Evolutionary conservation across 2,888 invertebrate genomes (phyloP).

Genomic region (Drosophila melanocephala): DNA sequence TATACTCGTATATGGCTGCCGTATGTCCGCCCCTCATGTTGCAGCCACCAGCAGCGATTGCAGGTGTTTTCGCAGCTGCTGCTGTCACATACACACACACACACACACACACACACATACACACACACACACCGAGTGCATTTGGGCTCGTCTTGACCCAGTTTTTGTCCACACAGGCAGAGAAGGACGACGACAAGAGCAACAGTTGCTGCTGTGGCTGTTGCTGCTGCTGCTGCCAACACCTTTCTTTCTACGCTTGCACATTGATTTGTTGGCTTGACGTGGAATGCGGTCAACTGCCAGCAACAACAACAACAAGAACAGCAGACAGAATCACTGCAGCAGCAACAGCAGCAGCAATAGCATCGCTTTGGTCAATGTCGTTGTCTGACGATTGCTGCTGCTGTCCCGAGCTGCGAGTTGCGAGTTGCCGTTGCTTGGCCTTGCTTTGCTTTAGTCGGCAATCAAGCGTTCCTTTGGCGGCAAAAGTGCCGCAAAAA

Average conservation of each 20-base stretch:
- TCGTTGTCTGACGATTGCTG: constrained; percentile 49
- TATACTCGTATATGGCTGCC: constrained; percentile 33
- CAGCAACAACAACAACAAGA: constrained; percentile 27
- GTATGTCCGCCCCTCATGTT: constrained; percentile 16
- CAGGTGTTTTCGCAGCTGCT: constrained; percentile 57
- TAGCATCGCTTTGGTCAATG: constrained; percentile 66
- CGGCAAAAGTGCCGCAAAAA: constrained; percentile 73
- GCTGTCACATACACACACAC: constrained; percentile 23
- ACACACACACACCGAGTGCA: constrained; percentile 12
- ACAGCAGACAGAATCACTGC: constrained; percentile 32
- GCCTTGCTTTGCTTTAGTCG: constrained; percentile 71
- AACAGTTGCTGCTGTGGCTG: constrained; percentile 21
- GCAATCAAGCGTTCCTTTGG: constrained; percentile 76
- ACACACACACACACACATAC: not conserved
- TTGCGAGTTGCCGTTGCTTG: constrained; percentile 68
- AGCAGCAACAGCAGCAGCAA: constrained; percentile 26
- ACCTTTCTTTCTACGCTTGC: constrained; percentile 69
- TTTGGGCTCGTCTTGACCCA: constrained; percentile 60
- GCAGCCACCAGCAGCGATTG: constrained; percentile 39
- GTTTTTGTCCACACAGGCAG: constrained; percentile 42
- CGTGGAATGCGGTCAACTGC: constrained; percentile 74
- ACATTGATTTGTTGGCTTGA: constrained; percentile 71
- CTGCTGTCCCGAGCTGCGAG: constrained; percentile 20
- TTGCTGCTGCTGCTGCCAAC: constrained; percentile 46
- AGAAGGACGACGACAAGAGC: constrained; percentile 56